phyloP scores from a whole-genome alignment of 2,888 invertebrate genomes.

The Campoletis raptor region DNA sequence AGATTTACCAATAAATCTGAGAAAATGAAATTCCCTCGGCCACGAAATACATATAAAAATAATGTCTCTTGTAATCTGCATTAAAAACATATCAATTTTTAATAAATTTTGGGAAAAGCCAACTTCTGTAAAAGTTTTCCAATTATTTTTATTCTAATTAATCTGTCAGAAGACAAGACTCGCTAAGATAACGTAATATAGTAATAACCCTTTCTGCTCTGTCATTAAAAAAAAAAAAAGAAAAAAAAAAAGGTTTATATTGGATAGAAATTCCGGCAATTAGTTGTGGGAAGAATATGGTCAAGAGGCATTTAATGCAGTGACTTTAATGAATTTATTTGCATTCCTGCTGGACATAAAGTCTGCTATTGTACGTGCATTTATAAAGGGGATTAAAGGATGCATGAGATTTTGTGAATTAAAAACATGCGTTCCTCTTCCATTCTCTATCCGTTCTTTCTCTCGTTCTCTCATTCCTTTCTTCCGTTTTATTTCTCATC shows the following conservation, averaged over 20 bases:
- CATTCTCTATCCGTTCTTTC: slow-evolving; percentile 10
- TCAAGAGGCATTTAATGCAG: background rate
- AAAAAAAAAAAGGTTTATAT: no score
- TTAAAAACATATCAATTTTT: background rate
- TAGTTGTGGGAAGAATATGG: background rate
- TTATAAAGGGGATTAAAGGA: slow-evolving; percentile 46
- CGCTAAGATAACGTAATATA: background rate
- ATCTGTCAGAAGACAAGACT: background rate
- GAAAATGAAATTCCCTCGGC: background rate
- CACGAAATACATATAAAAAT: background rate
- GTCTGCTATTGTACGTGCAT: slow-evolving; percentile 3
- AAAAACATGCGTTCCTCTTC: slow-evolving; percentile 23
- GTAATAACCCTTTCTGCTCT: background rate
- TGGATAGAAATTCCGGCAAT: slow-evolving; percentile 12
- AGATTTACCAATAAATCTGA: background rate
- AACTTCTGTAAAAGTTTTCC: background rate
- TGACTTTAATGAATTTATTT: slow-evolving; percentile 27
- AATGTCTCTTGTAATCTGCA: background rate
- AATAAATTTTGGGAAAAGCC: background rate
- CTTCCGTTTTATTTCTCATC: slow-evolving; percentile 17
- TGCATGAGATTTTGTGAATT: slow-evolving; percentile 42
- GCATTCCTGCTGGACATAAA: slow-evolving; percentile 26
- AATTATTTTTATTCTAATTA: background rate
- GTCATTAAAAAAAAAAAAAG: background rate
- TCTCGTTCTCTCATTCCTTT: slow-evolving; percentile 12